Evolutionary conservation across 2,797 vertebrate genomes (phyloP).

Genomic region (Neosilurus hyrtlii): DNA sequence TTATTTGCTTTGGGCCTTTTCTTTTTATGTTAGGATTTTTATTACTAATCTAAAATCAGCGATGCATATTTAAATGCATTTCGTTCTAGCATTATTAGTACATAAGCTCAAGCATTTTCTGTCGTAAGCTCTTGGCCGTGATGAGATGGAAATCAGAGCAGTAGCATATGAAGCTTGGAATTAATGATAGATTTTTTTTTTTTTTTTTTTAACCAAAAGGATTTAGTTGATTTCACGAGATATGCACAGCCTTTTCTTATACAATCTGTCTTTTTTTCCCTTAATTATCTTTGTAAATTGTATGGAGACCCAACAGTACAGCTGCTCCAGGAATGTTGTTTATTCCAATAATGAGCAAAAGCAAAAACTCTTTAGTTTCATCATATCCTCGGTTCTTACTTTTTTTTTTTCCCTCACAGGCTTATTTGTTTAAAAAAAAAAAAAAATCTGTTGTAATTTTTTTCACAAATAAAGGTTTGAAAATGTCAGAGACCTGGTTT

Average conservation of each 20-base stretch:
- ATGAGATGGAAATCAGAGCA: conserved; percentile 27
- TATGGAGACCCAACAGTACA: conserved; percentile 42
- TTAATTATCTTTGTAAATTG: conserved; percentile 55
- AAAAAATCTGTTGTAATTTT: conserved; percentile 58
- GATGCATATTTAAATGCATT: conserved; percentile 35
- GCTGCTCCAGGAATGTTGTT: conserved; percentile 39
- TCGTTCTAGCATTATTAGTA: conserved; percentile 29
- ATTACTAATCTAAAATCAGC: conserved; percentile 34
- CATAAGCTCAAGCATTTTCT: conserved; percentile 35
- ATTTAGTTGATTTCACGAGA: conserved; percentile 52
- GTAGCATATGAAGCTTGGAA: conserved; percentile 16
- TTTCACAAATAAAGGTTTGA: conserved; percentile 64
- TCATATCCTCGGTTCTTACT: conserved; percentile 53
- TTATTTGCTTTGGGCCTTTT: conserved; percentile 46
- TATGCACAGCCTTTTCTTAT: conserved; percentile 44
- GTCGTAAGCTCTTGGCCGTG: conserved; percentile 23
- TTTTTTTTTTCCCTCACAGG: conserved; percentile 35
- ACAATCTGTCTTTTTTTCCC: conserved; percentile 56
- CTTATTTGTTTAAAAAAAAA: conserved; percentile 60
- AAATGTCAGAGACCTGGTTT: conserved; percentile 34
- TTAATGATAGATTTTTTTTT: conserved; percentile 22
- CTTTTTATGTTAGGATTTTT: conserved; percentile 38
- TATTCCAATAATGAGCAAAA: conserved; percentile 47
- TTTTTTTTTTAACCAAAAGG: conserved; percentile 2
- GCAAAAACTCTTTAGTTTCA: conserved; percentile 44